Evolutionary conservation across 2,888 invertebrate genomes (phyloP).

Genomic region (Stenurella melanura): DNA sequence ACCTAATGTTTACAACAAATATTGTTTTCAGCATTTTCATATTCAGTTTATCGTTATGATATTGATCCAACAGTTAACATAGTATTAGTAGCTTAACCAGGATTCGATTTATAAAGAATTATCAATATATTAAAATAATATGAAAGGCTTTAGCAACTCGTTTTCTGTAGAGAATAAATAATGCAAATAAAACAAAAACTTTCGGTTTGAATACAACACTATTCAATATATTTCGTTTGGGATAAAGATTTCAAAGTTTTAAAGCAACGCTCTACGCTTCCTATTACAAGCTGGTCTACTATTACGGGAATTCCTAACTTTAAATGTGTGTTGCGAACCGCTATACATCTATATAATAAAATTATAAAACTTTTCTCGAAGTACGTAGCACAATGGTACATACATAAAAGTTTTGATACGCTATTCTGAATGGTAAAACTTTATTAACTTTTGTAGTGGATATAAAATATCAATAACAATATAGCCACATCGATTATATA

Average conservation of each 20-base stretch:
- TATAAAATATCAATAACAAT: background rate
- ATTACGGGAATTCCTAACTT: slow-evolving; percentile 17
- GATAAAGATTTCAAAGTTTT: too few relatives aligned
- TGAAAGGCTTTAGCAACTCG: background rate
- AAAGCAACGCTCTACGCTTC: slow-evolving; percentile 6
- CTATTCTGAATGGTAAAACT: slow-evolving; percentile 11
- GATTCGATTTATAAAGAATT: background rate
- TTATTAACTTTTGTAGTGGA: background rate
- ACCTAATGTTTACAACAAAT: too few relatives aligned
- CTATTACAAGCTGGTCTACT: background rate
- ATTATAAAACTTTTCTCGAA: slow-evolving; percentile 12
- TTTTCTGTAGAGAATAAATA: background rate
- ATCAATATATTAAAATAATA: background rate
- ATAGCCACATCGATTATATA: background rate
- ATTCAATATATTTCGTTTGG: slow-evolving; percentile 1
- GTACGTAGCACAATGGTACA: slow-evolving; percentile 11
- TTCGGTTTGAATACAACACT: background rate
- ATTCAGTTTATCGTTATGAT: too few relatives aligned
- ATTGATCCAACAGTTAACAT: too few relatives aligned
- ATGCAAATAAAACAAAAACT: slow-evolving; percentile 14
- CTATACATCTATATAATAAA: slow-evolving; percentile 19
- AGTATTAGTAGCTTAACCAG: background rate
- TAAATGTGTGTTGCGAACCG: slow-evolving; percentile 22
- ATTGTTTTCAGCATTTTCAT: too few relatives aligned
- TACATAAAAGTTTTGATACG: slow-evolving; percentile 2